Percentiles rank a stretch among this genome's conserved stretches.
These are phyloP conservation scores for Cettia cetti DNA, from an alignment of 2,113 vertebrate species.

Conservation along the genomic window DNA sequence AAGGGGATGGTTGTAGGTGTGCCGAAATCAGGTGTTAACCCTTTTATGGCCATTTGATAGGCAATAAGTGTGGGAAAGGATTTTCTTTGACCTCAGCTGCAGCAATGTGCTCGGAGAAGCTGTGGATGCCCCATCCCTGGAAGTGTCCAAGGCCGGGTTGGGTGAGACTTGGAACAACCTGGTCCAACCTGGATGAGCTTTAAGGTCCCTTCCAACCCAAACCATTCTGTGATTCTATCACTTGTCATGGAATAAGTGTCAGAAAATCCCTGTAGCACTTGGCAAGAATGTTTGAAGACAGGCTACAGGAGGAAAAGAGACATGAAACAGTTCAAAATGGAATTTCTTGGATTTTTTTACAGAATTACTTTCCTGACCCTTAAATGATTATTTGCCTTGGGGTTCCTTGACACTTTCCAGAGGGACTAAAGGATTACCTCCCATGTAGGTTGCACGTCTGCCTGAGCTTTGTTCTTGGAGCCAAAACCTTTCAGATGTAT, in stretches of 20 bases:
- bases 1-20: background rate
- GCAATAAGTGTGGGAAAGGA: background rate
- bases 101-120: background rate
- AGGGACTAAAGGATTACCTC: background rate
- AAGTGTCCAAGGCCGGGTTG: background rate
- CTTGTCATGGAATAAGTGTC: background rate
- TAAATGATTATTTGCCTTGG: background rate
- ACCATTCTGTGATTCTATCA: background rate
- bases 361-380: background rate
- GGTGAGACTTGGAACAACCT: background rate
- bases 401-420: background rate
- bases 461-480: background rate
- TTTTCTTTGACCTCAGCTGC: background rate
- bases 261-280: background rate
- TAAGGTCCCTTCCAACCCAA: background rate
- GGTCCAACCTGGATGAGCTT: rapidly evolving
- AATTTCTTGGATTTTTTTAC: background rate
- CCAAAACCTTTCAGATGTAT: background rate
- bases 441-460: background rate
- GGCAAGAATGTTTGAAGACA: background rate
- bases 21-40: background rate
- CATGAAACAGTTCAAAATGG: background rate
- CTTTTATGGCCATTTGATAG: background rate
- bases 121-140: background rate
- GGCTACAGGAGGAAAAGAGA: background rate